Base-by-base conservation (phyloP, 1,140 invertebrate species). In the Leptinotarsa defecta region DNA sequence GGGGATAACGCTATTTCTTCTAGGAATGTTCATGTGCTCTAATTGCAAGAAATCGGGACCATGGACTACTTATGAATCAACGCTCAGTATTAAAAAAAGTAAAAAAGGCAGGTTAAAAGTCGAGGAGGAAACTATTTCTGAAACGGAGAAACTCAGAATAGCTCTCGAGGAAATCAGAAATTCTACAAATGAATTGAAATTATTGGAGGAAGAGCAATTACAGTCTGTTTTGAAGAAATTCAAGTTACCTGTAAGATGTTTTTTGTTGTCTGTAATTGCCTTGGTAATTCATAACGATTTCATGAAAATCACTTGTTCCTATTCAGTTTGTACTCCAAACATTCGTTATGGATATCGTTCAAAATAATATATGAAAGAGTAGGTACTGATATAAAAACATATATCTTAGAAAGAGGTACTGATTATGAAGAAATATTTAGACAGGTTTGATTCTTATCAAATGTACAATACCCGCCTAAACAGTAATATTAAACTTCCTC, bases 11-110 rank as follows among this genome's bases (percentile, higher is more conserved):
- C 62, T 68, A 43, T 71, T 48, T 72, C 74, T 83, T 86, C 11
- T 78, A 92, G 91, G 91, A 64, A 89, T 88, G 77, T 92, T 92
- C 79, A 79, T 90, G 52, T 93, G 92, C 82, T 87, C 90, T 34
- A 88, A 84, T 73, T 93, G 91, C 79, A 88, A 89, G 81, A 79
- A 86, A 63, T 86, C 86, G 79, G 90, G 90, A 19, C 84, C 88
- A 20, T 91, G 90, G 90, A 85, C 85, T 78, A 83, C 86, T 63
- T 81, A 91, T 19, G 86, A 89, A 77, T 85, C 86, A 75, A 80
- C 88, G 73, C 81, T 91, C 17, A 85, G 82, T 52, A 84, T 86
- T 72, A 81, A 83, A 73, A 78, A 78, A 48, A 65, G 73, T 17
- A 81, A 81, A 88, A 87, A 81, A 73, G 87, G 48, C 84, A 84